Conservation (phyloP, 2,797 vertebrate genomes). For the Dendrocincla tyrannina region DNA sequence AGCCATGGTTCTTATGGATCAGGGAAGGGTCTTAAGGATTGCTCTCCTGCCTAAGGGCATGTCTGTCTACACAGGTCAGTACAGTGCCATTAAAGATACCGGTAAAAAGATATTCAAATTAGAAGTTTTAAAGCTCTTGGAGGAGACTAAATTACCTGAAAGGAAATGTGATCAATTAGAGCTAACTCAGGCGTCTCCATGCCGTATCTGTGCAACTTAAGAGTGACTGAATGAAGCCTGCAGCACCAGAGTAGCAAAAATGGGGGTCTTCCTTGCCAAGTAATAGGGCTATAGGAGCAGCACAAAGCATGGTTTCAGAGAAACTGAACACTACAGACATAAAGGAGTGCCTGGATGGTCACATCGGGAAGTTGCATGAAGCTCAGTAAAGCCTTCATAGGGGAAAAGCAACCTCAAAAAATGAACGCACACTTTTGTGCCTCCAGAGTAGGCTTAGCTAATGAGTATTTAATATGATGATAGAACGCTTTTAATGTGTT, state of each 20-base stretch:
- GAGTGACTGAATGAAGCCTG: neutral
- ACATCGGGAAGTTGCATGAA: fast-evolving
- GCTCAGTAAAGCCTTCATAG: neutral
- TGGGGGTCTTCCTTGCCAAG: neutral
- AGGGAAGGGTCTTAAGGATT: neutral
- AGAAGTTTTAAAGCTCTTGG: neutral
- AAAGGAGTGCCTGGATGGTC: neutral
- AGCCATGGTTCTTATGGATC: neutral
- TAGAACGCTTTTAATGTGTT: neutral
- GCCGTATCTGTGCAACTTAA: fast-evolving
- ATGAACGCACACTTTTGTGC: neutral
- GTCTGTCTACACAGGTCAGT: neutral
- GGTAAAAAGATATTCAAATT: neutral
- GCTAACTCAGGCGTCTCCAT: neutral
- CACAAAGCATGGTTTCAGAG: neutral
- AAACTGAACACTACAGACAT: neutral
- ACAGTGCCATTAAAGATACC: neutral
- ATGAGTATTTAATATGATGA: neutral
- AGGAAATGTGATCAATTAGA: neutral
- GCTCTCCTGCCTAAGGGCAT: neutral
- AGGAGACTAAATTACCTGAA: neutral
- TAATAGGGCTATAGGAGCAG: neutral
- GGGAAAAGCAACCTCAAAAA: neutral
- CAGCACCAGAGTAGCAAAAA: neutral
- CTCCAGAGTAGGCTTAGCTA: neutral